Percentiles rank a stretch among this genome's conserved stretches.
These are phyloP conservation scores for Pipistrellus kuhlii DNA, from an alignment of 2,797 vertebrate species.

Conservation along the genomic window DNA sequence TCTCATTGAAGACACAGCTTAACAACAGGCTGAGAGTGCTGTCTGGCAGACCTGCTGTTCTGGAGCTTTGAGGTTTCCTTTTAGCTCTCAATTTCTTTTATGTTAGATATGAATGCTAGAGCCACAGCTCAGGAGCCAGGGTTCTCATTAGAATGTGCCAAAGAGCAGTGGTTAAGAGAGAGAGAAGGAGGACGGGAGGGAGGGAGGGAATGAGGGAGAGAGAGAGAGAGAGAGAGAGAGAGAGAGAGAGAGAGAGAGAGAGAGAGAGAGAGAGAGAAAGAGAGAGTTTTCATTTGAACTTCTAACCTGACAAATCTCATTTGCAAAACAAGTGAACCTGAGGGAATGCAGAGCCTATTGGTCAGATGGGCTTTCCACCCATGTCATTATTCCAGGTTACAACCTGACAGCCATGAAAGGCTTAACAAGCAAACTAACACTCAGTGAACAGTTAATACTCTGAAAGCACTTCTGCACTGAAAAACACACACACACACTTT, in stretches of 20 bases:
- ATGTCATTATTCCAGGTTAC: constrained; percentile 38
- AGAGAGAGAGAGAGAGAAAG: no score
- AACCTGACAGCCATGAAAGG: constrained; percentile 27
- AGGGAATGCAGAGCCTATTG: background rate
- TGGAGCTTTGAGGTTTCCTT: constrained; percentile 19
- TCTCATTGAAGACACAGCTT: constrained; percentile 40
- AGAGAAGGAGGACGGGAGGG: no score
- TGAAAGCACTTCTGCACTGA: constrained; percentile 31
- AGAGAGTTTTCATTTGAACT: constrained; percentile 52
- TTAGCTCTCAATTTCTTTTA: constrained; percentile 59
- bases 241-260: background rate
- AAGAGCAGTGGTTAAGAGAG: constrained; percentile 31
- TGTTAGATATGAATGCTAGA: constrained; percentile 33
- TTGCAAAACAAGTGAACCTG: constrained; percentile 67
- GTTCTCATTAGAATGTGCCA: constrained; percentile 63
- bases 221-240: no score
- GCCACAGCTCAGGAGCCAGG: constrained; percentile 14
- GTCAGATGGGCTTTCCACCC: background rate
- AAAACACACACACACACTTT: background rate
- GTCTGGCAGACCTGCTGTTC: constrained; percentile 34
- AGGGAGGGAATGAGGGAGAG: no score
- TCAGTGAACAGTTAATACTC: constrained; percentile 58
- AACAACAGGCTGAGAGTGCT: background rate
- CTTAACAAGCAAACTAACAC: constrained; percentile 60
- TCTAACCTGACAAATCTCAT: constrained; percentile 71